A percentile compares a stretch with the other conserved stretches of the same genome.
phyloP scores from a whole-genome alignment of 2,888 invertebrate species.

The Atethmia centrago region DNA sequence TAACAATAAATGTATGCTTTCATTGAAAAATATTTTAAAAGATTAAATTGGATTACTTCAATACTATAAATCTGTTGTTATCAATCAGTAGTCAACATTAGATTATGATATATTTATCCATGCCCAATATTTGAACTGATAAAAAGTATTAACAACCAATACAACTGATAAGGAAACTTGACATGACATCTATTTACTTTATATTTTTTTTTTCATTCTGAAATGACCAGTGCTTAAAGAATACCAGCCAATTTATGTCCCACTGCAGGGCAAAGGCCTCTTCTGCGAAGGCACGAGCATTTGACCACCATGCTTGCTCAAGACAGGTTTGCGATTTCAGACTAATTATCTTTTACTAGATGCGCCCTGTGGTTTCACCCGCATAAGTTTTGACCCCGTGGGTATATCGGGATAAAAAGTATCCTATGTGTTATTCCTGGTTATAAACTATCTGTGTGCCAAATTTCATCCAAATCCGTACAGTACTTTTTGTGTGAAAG shows the following conservation, averaged over 20 bases:
- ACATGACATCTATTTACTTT: slow-evolving; percentile 13
- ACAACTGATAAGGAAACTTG: slow-evolving; percentile 37
- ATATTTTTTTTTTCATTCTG: neutral
- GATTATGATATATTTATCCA: slow-evolving; percentile 23
- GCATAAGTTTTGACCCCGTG: no score
- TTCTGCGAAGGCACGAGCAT: neutral
- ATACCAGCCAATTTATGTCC: no score
- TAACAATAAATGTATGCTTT: no score
- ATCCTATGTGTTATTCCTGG: no score
- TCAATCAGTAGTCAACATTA: slow-evolving; percentile 36
- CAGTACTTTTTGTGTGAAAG: no score
- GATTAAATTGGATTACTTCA: slow-evolving; percentile 16
- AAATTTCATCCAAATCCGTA: no score
- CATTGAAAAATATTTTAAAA: neutral
- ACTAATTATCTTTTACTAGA: neutral
- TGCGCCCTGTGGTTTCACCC: no score
- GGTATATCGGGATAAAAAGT: no score
- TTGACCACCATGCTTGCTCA: neutral
- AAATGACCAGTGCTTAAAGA: no score
- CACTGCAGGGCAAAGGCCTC: neutral
- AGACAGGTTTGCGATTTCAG: no score
- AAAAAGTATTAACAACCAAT: slow-evolving; percentile 37
- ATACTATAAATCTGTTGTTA: slow-evolving; percentile 22
- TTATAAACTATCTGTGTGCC: no score
- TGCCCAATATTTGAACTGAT: slow-evolving; percentile 48